Base-by-base conservation (phyloP, 1,140 invertebrate genomes). In the Bombus turneri region DNA sequence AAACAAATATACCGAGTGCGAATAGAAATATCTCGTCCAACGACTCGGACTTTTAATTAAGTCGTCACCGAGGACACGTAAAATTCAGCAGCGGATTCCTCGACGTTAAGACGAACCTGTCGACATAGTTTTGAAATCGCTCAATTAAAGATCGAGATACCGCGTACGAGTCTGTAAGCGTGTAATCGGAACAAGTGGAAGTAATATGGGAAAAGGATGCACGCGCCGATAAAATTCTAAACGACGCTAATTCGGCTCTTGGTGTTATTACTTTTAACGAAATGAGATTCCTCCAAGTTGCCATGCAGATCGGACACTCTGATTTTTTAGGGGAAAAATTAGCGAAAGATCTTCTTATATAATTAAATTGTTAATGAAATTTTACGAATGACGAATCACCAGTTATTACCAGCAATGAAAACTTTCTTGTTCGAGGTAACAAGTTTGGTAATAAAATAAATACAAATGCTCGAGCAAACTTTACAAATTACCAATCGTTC, bases 11-110 rank as follows among this genome's bases (percentile, higher is more conserved):
- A 53, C 47, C 47, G 18, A 53, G 47, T 22, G 78, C 34, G 75
- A 53, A 43, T 22, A 15, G 66, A 25, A 13, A 34, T n/a, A 12
- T 0, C 18, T 53, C 18, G 47, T 53, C 47, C 18, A 53, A 53
- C 47, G 47, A n/a, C 73, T 77, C 6, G 37, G 15, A 84, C 75
- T 62, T 41, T 78, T 79, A 84, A 84, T 79, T 64, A 62, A 71
- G 39, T 47, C 47, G 47, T 37, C 81, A 43, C 18, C 6, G 47
- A 53, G 82, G 39, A 59, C 31, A 10, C 47, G 75, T 59, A 39
- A 84, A 68, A 83, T 39, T 39, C 41, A 10, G 28, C 25, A 76
- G 41, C n/a, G 5, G 34, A 75, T n/a, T 66, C 59, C n/a, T 47
- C 59, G 12, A 6, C 41, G 13, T 76, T 43, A 53, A 75, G 66